Evolutionary conservation across 2,888 invertebrate genomes (phyloP), one percentile per base, ranked within the genome.

Genomic region (Philonicus albiceps): DNA sequence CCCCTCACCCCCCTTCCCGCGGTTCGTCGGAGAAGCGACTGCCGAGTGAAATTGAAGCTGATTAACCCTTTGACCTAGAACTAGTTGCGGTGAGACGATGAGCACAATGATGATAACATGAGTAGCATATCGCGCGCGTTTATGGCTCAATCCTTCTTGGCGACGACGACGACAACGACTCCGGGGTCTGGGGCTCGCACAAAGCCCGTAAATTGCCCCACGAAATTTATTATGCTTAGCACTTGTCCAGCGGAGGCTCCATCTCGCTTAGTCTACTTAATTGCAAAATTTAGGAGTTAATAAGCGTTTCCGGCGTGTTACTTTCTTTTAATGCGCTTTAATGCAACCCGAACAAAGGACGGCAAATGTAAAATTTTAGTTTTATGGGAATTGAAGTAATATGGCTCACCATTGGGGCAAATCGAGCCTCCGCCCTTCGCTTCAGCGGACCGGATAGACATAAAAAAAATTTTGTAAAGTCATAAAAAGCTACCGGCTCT

Each of bases 31-130:
- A 49, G 30, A 30, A 78, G 64, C 64, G n/a, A 49, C n/a, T 49
- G 85, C 2, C 80, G 86, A 83, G 85, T 87, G 87, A 88, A 89
- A 88, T 88, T 89, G 88, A 86, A 89, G 88, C 88, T 88, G 88
- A 89, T 89, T 89, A 89, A 89, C 89, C 89, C 87, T 89, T 89
- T 89, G 89, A 89, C 89, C 89, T 88, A 89, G 88, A 89, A 89
- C 88, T 87, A 87, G 88, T 88, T 87, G 88, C 87, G 64, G 81
- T 85, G 80, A 83, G 27, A 64, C 22, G 19, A 43, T 22, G 19
- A 49, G 16, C n/a, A 4, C 49, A 5, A 64, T 3, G 64, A 64
- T 64, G 64, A 22, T 11, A 22, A 7, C 27, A 64, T 64, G 19
- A 19, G 11, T 11, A 22, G 22, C 27, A 64, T 64, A 64, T 64